These are phyloP conservation scores for Cryptomyrus ogoouensis DNA, from an alignment of 2,113 vertebrate genomes.

Conservation along the genomic window DNA sequence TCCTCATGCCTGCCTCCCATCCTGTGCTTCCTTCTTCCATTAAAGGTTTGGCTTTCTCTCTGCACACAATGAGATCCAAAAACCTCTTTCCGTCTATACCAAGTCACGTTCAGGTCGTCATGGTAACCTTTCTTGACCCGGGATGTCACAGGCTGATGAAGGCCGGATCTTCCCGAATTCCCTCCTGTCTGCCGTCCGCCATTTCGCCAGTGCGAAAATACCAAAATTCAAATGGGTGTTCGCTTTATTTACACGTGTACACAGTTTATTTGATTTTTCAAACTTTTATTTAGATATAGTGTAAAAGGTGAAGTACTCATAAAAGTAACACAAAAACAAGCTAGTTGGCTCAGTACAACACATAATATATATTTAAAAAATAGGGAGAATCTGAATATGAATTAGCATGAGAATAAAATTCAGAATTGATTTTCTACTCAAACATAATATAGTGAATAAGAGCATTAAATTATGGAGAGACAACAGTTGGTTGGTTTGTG, in stretches of 20 bases:
- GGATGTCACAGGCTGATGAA: not conserved
- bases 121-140: not conserved
- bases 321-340: slow-evolving; percentile 11
- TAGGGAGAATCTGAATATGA: not conserved
- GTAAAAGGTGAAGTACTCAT: slow-evolving; percentile 13
- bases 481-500: not conserved
- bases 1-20: not conserved
- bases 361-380: not conserved
- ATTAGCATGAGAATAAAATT: not conserved
- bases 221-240: not conserved
- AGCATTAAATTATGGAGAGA: not conserved
- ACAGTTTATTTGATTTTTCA: not conserved
- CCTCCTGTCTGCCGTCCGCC: not conserved
- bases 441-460: not conserved
- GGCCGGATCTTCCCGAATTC: not conserved
- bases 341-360: not conserved
- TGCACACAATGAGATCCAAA: not conserved
- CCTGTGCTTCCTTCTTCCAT: not conserved
- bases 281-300: not conserved
- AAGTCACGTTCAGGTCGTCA: not conserved
- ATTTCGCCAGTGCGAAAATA: not conserved
- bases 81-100: not conserved
- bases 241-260: not conserved
- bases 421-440: not conserved
- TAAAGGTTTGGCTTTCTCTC: not conserved